A percentile compares a stretch with the other conserved stretches of the same genome.
Evolutionary conservation across 2,888 invertebrate genomes (phyloP).

Genomic region (Zaprionus obscuricornis): DNA sequence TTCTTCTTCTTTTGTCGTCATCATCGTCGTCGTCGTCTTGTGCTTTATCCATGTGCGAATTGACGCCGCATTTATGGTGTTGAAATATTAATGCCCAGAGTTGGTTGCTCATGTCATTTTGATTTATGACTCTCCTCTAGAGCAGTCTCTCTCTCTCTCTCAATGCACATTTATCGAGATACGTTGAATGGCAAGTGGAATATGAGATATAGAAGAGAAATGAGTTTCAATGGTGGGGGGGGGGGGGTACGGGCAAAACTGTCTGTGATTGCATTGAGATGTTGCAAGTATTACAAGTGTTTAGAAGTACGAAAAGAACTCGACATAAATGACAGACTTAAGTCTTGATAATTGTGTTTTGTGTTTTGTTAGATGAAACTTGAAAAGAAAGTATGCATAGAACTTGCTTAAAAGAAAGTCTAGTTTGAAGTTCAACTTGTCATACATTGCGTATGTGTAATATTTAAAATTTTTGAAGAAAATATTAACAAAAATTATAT

Average conservation of each 20-base stretch:
- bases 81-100: conserved; percentile 79
- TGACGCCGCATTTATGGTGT: conserved; percentile 80
- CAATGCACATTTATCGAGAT: conserved; percentile 31
- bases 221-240: neutral
- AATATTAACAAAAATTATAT: no score
- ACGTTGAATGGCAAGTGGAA: conserved; percentile 1
- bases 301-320: conserved; percentile 14
- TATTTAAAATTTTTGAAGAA: no score
- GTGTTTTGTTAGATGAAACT: no score
- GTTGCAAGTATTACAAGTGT: conserved; percentile 57
- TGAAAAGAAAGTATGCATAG: no score
- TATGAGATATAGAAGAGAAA: conserved; percentile 8
- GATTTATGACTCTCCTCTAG: conserved; percentile 66
- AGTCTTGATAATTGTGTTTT: neutral
- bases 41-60: conserved; percentile 66
- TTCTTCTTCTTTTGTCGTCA: neutral
- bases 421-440: no score
- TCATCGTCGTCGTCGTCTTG: conserved; percentile 31
- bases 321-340: conserved; percentile 41
- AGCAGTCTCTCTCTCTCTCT: conserved; percentile 30
- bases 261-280: conserved; percentile 57
- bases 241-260: no score
- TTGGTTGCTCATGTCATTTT: conserved; percentile 76
- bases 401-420: no score
- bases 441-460: no score